Evolutionary conservation across 2,797 vertebrate species (phyloP).

Genomic region (Tympanoctomys barrerae): DNA sequence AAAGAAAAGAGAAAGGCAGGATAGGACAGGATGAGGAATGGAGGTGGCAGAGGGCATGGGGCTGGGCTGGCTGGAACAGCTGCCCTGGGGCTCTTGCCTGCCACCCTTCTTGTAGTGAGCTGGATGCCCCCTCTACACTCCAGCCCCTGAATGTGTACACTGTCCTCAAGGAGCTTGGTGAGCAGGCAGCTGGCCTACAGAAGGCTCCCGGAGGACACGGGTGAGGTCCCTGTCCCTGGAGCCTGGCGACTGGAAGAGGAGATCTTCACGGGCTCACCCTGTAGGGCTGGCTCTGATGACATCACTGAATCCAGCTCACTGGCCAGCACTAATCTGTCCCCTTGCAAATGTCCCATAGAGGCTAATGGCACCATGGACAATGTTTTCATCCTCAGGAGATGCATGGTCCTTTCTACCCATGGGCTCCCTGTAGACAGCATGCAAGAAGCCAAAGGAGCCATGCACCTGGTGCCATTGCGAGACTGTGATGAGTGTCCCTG

Average conservation of each 20-base stretch:
- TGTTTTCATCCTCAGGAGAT: not conserved
- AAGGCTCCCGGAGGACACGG: not conserved
- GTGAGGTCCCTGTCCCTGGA: not conserved
- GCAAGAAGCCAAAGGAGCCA: not conserved
- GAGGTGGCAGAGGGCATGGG: not conserved
- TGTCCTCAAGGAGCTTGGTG: not conserved
- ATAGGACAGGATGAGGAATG: not conserved
- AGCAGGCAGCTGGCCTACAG: accelerated
- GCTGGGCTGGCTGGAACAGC: accelerated
- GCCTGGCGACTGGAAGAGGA: slow-evolving; percentile 68
- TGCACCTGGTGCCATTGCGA: accelerated
- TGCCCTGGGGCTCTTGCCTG: not conserved
- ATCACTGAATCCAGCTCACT: no score
- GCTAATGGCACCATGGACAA: not conserved
- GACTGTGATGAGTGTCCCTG: accelerated
- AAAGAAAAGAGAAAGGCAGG: not conserved
- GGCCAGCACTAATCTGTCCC: slow-evolving; percentile 49
- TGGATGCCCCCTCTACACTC: accelerated
- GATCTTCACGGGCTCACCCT: slow-evolving; percentile 75
- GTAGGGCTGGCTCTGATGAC: slow-evolving; percentile 64
- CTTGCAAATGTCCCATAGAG: slow-evolving; percentile 56
- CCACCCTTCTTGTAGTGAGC: accelerated
- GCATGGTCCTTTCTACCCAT: not conserved
- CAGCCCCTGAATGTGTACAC: not conserved
- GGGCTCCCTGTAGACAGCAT: accelerated